Conservation (phyloP, 2,888 invertebrate species). For the Drosophila aldrichi region DNA sequence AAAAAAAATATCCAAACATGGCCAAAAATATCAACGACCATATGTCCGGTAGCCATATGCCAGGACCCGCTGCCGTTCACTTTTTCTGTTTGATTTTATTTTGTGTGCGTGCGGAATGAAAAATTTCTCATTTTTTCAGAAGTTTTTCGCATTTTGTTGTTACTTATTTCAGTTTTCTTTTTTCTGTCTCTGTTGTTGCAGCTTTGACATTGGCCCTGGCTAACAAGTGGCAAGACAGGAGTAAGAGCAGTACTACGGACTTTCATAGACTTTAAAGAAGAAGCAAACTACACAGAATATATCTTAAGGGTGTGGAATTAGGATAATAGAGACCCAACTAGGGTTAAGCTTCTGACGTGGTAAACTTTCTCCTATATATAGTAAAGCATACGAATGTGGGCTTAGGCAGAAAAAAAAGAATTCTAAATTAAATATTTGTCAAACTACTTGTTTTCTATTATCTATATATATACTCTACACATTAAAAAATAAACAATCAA, state of each 20-base stretch:
- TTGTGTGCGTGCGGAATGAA: conserved; percentile 49
- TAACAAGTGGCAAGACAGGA: conserved; percentile 30
- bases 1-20: conserved; percentile 25
- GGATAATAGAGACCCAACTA: neutral
- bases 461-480: neutral
- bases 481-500: neutral
- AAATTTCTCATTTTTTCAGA: conserved; percentile 39
- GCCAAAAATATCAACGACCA: conserved; percentile 41
- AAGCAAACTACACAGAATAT: neutral
- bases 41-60: conserved; percentile 57
- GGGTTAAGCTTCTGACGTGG: neutral
- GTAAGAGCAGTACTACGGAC: conserved; percentile 2
- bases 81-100: conserved; percentile 46
- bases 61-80: conserved; percentile 30
- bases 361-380: neutral
- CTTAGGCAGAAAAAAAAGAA: neutral
- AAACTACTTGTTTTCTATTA: neutral
- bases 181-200: neutral
- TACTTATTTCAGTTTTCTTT: neutral
- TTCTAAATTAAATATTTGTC: neutral
- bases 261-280: neutral
- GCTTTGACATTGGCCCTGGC: conserved; percentile 47
- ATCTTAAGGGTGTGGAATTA: neutral
- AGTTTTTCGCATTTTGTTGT: neutral
- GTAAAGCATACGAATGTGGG: neutral